Percentiles rank a stretch among this genome's conserved stretches.
Conservation (phyloP, 2,888 invertebrate species). For the Glyphotaelius pellucidus region DNA sequence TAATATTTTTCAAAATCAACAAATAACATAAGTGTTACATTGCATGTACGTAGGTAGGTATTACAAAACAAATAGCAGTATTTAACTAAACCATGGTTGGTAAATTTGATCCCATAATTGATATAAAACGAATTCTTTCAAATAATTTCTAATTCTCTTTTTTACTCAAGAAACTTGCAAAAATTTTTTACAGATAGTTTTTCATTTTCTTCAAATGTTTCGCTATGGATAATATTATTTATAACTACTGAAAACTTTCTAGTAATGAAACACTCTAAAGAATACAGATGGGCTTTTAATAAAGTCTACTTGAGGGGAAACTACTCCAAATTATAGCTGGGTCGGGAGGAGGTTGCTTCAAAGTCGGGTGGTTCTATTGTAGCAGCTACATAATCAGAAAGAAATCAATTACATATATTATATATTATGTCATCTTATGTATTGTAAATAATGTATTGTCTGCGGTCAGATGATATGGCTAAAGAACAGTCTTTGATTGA, state of each 20-base stretch:
- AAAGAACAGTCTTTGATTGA: background rate
- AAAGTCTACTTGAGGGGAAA: constrained; percentile 39
- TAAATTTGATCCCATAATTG: constrained; percentile 44
- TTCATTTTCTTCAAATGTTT: background rate
- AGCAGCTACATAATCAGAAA: constrained; percentile 80
- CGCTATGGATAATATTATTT: background rate
- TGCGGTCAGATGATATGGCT: background rate
- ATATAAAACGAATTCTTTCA: constrained; percentile 24
- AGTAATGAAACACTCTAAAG: constrained; percentile 41
- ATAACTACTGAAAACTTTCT: constrained; percentile 39
- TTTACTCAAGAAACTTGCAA: background rate
- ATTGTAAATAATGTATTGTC: too few species aligned
- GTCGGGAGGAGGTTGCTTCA: constrained; percentile 72
- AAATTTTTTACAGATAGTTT: background rate
- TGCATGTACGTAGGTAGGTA: background rate
- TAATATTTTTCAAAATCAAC: constrained; percentile 11
- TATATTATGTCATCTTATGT: background rate
- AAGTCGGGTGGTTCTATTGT: constrained; percentile 89
- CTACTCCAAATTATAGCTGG: constrained; percentile 57
- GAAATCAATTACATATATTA: constrained; percentile 25
- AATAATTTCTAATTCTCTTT: constrained; percentile 17
- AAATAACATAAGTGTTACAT: constrained; percentile 15
- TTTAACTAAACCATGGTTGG: constrained; percentile 25
- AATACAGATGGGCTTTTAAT: constrained; percentile 39
- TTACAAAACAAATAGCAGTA: background rate